phyloP scores from a whole-genome alignment of 2,113 vertebrate species.

The Spea multiplicata region DNA sequence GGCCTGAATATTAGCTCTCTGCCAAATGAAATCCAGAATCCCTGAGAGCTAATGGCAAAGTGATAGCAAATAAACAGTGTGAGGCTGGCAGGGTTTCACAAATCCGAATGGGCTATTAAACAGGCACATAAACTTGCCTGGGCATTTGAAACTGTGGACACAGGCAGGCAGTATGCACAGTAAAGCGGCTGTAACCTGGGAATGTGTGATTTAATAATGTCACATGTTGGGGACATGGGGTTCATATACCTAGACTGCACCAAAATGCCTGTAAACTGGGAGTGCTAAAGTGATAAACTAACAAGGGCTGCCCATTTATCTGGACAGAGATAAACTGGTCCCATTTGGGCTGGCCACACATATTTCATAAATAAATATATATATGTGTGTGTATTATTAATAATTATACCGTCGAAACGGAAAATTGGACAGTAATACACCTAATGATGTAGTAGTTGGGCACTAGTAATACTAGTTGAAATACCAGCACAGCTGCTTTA shows the following conservation, averaged over 20 bases:
- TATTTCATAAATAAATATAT: neutral
- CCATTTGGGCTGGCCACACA: conserved; percentile 47
- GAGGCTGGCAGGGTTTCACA: conserved; percentile 55
- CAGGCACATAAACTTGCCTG: conserved; percentile 59
- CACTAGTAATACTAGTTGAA: no score
- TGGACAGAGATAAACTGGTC: conserved; percentile 57
- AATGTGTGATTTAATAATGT: conserved; percentile 55
- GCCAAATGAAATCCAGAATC: conserved; percentile 51
- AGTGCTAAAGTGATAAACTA: conserved; percentile 61
- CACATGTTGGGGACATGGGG: conserved; percentile 47
- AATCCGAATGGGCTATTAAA: conserved; percentile 57
- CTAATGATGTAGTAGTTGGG: no score
- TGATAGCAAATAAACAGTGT: conserved; percentile 52
- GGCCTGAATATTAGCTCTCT: neutral
- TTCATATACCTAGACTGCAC: conserved; percentile 53
- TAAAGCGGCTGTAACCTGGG: conserved; percentile 54
- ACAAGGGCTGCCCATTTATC: conserved; percentile 57
- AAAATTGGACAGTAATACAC: no score
- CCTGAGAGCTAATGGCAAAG: conserved; percentile 51
- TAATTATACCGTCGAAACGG: no score
- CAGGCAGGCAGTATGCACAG: conserved; percentile 48
- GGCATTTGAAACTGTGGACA: conserved; percentile 54
- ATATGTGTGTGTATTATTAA: neutral
- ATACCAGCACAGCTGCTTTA: no score
- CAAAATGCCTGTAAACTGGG: conserved; percentile 56